These are phyloP conservation scores for Lagopus leucura DNA, from an alignment of 2,113 vertebrate genomes.

Conservation along the genomic window DNA sequence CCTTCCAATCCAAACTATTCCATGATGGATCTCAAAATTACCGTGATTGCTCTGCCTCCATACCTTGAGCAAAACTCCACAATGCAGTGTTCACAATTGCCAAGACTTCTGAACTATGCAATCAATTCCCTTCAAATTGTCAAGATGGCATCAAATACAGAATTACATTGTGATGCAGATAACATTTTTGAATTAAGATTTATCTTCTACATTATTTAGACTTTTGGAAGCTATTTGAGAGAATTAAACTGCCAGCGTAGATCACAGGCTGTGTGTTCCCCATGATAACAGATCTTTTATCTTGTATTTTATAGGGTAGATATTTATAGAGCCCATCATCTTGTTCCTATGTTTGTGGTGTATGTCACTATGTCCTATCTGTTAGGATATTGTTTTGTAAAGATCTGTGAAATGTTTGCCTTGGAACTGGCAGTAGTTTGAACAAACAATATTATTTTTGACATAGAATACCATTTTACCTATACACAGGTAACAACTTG, in stretches of 20 bases:
- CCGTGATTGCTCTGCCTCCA: rapidly evolving
- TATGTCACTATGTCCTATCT: not conserved
- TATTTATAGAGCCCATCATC: not conserved
- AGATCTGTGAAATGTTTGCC: not conserved
- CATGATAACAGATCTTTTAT: not conserved
- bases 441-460: not conserved
- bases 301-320: not conserved
- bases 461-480: not conserved
- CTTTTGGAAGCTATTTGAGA: not conserved
- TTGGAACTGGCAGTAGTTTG: not conserved
- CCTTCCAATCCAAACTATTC: not conserved
- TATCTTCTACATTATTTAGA: not conserved
- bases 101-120: not conserved
- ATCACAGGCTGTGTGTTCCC: not conserved
- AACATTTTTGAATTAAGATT: not conserved
- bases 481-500: not conserved
- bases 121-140: not conserved
- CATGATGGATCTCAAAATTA: rapidly evolving
- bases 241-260: not conserved
- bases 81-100: not conserved
- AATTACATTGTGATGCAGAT: not conserved
- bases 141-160: not conserved
- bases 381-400: not conserved
- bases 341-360: not conserved
- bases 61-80: too few relatives aligned